phyloP scores from a whole-genome alignment of 2,113 vertebrate species.

The Macaca mulatta region DNA sequence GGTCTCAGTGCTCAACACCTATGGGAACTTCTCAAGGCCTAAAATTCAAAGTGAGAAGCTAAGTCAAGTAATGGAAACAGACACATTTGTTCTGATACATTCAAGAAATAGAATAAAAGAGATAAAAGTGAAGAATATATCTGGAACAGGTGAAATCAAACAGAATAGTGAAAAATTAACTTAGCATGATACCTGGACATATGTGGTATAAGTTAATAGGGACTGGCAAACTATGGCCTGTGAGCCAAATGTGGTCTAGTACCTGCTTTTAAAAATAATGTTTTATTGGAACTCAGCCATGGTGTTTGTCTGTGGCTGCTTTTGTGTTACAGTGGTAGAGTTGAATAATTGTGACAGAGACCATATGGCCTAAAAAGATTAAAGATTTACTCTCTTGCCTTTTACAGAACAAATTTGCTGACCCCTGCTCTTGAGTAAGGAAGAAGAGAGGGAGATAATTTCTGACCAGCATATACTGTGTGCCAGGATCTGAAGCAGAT shows the following conservation, averaged over 20 bases:
- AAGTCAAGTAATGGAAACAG: neutral
- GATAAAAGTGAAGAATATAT: neutral
- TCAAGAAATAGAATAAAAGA: neutral
- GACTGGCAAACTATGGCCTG: neutral
- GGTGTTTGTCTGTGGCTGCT: neutral
- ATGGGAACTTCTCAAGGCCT: neutral
- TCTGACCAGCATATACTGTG: neutral
- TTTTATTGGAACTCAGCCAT: neutral
- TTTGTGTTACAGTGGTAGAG: neutral
- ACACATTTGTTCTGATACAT: neutral
- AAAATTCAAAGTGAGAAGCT: conserved; percentile 12
- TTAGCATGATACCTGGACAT: neutral
- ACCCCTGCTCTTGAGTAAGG: neutral
- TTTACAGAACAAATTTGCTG: neutral
- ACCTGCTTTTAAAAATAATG: neutral
- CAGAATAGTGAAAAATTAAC: neutral
- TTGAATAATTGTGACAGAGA: neutral
- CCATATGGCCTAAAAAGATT: neutral
- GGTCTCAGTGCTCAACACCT: neutral
- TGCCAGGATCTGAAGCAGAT: neutral
- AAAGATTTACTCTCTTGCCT: neutral
- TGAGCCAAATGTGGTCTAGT: neutral
- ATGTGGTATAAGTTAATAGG: neutral
- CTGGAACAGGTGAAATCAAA: neutral
- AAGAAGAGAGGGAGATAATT: neutral